Base-by-base conservation (phyloP, 2,888 invertebrate species). In the Oxystoma pomonae region DNA sequence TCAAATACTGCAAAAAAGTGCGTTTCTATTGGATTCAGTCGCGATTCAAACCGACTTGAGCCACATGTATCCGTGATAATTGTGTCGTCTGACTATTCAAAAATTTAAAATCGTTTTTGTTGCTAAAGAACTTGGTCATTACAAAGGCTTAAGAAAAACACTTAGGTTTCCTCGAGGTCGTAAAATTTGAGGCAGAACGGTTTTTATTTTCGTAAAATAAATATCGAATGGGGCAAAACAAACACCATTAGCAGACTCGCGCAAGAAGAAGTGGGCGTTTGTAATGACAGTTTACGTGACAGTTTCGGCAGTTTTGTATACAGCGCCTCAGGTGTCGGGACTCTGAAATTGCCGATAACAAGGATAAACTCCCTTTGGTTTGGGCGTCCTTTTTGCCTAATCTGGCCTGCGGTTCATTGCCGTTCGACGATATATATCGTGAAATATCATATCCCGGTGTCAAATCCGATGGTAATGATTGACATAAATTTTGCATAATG, bases 391-490 rank as follows among this genome's bases (percentile, higher is more conserved):
- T 73, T 72, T 67, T 72, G 72, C 73, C 75, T 78, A 78, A 78
- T 77, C 78, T 77, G 76, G 69, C 71, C 72, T 73, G 73, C 72
- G 75, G 77, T 77, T 77, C 77, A 77, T 77, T 74, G 76, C 77
- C 72, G 72, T 70, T 51, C 69, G 66, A 72, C 75, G 74, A 74
- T 78, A 76, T 78, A 76, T 77, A 77, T 76, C 70, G 76, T 76
- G 75, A 77, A 78, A 79, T 79, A 78, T 78, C 79, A 78, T 80
- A 80, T 78, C 77, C 78, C 73, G 69, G 75, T 77, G 80, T 79
- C 79, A 79, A 75, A 78, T 73, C 72, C 76, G 78, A 80, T 76
- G 79, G 77, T 80, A 80, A 80, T 79, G 80, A 80, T 80, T 80
- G 80, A 77, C 79, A 79, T 80, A 80, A 80, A 80, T 80, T 80